Base-by-base conservation (phyloP, 2,888 invertebrate species). In the Ceratothoa steindachneri region DNA sequence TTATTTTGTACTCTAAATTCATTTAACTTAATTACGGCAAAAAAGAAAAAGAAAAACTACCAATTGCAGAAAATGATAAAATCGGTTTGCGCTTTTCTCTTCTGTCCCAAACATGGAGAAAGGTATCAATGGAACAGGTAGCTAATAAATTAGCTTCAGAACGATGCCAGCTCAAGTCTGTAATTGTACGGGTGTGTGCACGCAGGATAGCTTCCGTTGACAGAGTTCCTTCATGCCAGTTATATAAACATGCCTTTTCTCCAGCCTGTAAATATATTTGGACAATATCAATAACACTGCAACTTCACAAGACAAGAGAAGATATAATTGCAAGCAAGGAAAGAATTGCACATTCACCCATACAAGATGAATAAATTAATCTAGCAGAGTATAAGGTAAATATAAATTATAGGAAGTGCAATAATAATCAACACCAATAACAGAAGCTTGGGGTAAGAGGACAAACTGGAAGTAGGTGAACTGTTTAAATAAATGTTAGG, bases 71-170 rank as follows among this genome's bases (percentile, higher is more conserved):
- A 41, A 96, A 85, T 3, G 95, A 93, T 65, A 92, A 85, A 15
- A 89, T 88, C 22, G 96, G 96, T 84, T 91, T 90, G 77, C 93
- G 88, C 7, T 91, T 87, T 85, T 95, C 95, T 81, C 95, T 86
- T 69, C 94, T 87, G 83, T 97, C 97, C 97, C 97, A 97, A 73
- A 97, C 88, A 83, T 95, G 92, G 51, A 95, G 94, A 82, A 91
- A 95, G 53, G 95, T 93, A 83, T 97, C 97, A 71, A 94, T 93
- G 2, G 96, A 96, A 83, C 95, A 95, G 64, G 95, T 94, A 7
- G 95, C 92, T 74, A 93, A 84, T 66, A 90, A 84, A 83, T 90
- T 89, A 0, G 90, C 89, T 83, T 93, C 90, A 83, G 89, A 88
- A 68, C 89, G 88, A 82, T 95, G 95, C 92, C 97, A 97, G 85